These are phyloP conservation scores for Physella acuta DNA, from an alignment of 1,140 invertebrate species.

Conservation along the genomic window DNA sequence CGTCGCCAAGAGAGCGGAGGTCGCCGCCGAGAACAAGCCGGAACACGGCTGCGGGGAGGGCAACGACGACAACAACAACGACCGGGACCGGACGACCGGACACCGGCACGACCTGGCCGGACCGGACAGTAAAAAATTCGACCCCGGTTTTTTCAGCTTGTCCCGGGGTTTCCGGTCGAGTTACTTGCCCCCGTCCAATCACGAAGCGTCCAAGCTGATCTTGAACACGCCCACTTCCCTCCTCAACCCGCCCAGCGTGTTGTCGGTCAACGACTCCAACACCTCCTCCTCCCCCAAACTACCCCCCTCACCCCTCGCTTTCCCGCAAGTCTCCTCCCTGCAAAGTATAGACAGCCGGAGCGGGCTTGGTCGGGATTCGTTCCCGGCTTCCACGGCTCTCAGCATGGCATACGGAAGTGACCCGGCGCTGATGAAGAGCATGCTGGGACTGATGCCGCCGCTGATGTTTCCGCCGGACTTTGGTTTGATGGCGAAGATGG, in stretches of 20 bases:
- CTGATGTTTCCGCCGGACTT: conserved; percentile 31
- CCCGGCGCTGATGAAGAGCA: conserved; percentile 19
- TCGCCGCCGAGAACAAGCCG: no score
- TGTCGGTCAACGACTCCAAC: not conserved
- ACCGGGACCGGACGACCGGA: not conserved
- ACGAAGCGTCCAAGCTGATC: conserved; percentile 8
- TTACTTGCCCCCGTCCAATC: not conserved
- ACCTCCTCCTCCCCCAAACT: not conserved
- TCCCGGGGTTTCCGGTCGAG: conserved; percentile 4
- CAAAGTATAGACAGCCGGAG: not conserved
- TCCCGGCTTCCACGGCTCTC: conserved; percentile 12
- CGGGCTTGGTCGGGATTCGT: not conserved
- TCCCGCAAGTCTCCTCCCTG: not conserved
- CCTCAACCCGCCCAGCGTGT: not conserved
- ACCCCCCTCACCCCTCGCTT: conserved; percentile 2
- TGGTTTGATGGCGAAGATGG: conserved; percentile 31
- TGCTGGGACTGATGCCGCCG: conserved; percentile 25
- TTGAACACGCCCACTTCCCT: conserved; percentile 18
- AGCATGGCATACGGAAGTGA: conserved; percentile 12
- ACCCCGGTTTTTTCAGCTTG: not conserved
- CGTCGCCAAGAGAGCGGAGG: not conserved
- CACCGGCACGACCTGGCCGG: not conserved
- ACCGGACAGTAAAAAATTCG: not conserved
- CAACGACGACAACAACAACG: conserved; percentile 16
- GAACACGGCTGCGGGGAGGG: not conserved